Base-by-base conservation (phyloP, 2,888 invertebrate species). In the Caenorhabditis zanzibari region DNA sequence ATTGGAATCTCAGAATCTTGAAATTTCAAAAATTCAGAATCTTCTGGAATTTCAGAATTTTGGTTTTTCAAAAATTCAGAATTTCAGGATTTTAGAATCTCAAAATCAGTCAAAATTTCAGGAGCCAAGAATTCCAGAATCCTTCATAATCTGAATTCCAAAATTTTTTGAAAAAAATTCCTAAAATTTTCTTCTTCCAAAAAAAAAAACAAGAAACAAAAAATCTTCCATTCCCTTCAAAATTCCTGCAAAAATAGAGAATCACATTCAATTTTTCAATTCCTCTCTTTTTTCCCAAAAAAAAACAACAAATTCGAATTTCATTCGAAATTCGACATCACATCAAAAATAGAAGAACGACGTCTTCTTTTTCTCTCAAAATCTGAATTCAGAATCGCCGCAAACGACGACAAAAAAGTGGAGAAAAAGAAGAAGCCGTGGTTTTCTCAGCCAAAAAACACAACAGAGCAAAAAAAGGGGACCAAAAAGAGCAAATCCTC, bases 301-400 rank as follows among this genome's bases (percentile, higher is more conserved):
- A 47, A 47, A 47, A n/a, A 38, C 38, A 38, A 47, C 1, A 47
- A 47, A 47, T 47, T 47, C 47, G 47, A 47, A 47, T 47, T 47
- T 47, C 47, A 19, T n/a, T n/a, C n/a, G 47, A 47, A 47, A 47
- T 47, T 47, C 47, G 47, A 47, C 47, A 10, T 38, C 38, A 6
- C 38, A 38, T 38, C 38, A 47, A 19, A 47, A 47, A n/a, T 6
- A 47, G 19, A 1, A 47, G 19, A 19, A n/a, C 19, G 19, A 47
- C n/a, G n/a, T 47, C 47, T 47, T 47, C 47, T 47, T 47, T 47
- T 47, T 19, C 19, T 47, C 10, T 19, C 19, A 6, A 19, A 47
- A 47, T 47, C 47, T 47, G 47, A 47, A 47, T 47, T 47, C 47
- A n/a, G 47, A 47, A 47, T 47, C 47, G 4, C 19, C 2, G 10